These are phyloP conservation scores for Rattus rattus DNA, from an alignment of 2,113 vertebrate species.

Conservation along the genomic window DNA sequence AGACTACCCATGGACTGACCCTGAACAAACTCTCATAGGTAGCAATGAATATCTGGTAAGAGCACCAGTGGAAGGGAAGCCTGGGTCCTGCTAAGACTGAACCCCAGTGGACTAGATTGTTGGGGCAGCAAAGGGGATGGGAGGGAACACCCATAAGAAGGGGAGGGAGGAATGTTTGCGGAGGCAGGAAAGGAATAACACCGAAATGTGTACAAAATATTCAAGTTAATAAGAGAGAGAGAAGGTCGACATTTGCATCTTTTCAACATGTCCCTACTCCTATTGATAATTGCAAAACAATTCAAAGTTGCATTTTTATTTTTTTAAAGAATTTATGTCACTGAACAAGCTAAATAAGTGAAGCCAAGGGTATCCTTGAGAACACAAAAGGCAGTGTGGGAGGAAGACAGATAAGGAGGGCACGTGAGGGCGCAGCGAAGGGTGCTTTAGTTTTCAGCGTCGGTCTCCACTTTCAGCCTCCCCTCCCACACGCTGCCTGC, in stretches of 20 bases:
- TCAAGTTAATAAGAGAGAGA: too few species aligned
- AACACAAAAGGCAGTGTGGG: not conserved
- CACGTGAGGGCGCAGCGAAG: constrained; percentile 50
- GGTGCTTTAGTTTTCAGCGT: constrained; percentile 39
- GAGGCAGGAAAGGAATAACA: too few species aligned
- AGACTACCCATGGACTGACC: too few species aligned
- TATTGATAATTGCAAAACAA: not conserved
- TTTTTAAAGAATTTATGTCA: not conserved
- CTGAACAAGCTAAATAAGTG: not conserved
- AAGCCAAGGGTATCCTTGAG: not conserved
- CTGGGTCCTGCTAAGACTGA: too few species aligned
- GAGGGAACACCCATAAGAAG: too few species aligned
- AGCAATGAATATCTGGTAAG: too few species aligned
- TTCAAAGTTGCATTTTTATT: not conserved
- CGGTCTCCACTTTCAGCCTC: constrained; percentile 25
- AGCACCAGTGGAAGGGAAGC: too few species aligned
- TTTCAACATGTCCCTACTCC: not conserved
- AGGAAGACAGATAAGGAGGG: not conserved
- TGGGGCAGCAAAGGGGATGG: too few species aligned
- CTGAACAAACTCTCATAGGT: too few species aligned
- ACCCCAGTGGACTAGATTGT: too few species aligned
- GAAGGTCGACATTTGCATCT: not conserved
- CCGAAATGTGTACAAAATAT: too few species aligned
- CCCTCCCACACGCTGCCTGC: constrained; percentile 73
- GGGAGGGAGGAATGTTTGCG: too few species aligned